Base-by-base conservation (phyloP, 37 sponge, comb jelly and placozoan species). In the Axinella damicornis region DNA sequence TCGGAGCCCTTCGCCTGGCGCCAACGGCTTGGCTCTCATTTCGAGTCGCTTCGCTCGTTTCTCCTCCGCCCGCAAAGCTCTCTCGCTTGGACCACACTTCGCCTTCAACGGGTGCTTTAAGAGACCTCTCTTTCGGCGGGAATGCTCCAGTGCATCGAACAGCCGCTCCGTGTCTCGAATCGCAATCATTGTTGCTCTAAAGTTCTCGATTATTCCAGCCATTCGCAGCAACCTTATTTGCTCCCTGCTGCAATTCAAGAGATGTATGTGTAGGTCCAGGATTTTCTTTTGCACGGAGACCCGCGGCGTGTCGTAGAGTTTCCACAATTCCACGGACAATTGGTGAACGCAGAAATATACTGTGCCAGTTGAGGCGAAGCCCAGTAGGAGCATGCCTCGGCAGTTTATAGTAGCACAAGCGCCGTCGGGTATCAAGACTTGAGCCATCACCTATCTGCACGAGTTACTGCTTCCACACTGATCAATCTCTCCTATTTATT, bases 221-320 rank as follows among this genome's bases (percentile, higher is more conserved):
- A 37, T 37, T 17, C 85, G 85, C 21, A 85, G 70, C 22, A 68
- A 12, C 28, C 5, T 15, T 22, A 85, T 57, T 39, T 77, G 69
- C 56, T 57, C 78, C 37, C 28, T 67, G 59, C 16, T 58, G 70
- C 69, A 70, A 40, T 68, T 20, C n/a, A 22, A 1, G 16, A 76
- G 40, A 5, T 31, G 25, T 21, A 85, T 76, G 1, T 52, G 37
- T 22, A 85, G 71, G n/a, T 85, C 70, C 9, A 18, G 17, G 11
- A 85, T 85, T 52, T 69, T 85, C 32, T 77, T 85, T 38, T 85
- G 78, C 11, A 85, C 77, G 14, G 85, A 77, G 13, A 56, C 78
- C 30, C 85, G 36, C 25, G 85, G 77, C 11, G 85, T 85, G 69
- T 75, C 65, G 60, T 72, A 77, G 0, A 21, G 59, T 46, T 67